Evolutionary conservation across 2,797 vertebrate species (phyloP).

Genomic region (Hypotaenidia philippensis): DNA sequence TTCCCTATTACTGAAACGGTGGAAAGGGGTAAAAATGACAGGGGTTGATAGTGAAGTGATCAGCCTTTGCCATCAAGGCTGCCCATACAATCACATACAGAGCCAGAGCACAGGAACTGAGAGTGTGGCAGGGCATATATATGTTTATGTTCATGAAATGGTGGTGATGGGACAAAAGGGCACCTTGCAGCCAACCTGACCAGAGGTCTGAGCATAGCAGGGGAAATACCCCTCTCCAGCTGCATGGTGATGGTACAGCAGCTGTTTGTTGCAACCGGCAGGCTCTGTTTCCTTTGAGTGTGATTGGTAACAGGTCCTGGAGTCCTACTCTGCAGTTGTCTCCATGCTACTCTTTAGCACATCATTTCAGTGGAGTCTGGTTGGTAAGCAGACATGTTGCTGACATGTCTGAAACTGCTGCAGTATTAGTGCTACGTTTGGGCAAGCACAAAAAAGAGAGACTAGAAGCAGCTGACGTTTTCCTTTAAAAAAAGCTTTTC

Average conservation of each 20-base stretch:
- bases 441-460: slow-evolving; percentile 3
- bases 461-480: slow-evolving; percentile 21
- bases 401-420: slow-evolving; percentile 3
- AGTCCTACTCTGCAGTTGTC: not conserved
- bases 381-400: not conserved
- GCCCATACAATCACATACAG: not conserved
- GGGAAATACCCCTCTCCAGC: not conserved
- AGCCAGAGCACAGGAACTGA: not conserved
- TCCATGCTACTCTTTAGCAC: not conserved
- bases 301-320: not conserved
- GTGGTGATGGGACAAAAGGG: not conserved
- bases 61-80: not conserved
- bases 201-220: not conserved
- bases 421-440: not conserved
- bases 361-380: not conserved
- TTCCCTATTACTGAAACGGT: not conserved
- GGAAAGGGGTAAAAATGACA: not conserved
- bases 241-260: not conserved
- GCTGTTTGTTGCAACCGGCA: accelerated
- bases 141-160: not conserved
- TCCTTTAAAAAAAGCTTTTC: slow-evolving; percentile 50
- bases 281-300: not conserved
- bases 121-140: too few species aligned
- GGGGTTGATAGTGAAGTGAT: not conserved
- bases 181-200: not conserved